Evolutionary conservation across 1,140 invertebrate genomes (phyloP).

Genomic region (Trachelipus rathkii): DNA sequence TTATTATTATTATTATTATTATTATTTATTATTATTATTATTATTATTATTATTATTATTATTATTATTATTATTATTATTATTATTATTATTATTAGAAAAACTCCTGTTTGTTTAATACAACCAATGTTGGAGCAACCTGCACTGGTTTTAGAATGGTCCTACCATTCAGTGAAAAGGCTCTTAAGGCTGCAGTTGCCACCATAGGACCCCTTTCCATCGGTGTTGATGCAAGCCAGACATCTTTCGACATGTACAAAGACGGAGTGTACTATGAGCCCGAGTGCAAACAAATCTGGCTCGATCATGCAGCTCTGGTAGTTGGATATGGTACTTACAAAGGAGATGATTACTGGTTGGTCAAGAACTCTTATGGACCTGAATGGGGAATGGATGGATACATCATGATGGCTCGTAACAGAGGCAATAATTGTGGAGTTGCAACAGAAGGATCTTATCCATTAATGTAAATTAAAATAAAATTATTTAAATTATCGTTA

Average conservation of each 20-base stretch:
- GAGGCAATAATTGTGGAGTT: conserved; percentile 51
- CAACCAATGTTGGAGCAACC: conserved; percentile 67
- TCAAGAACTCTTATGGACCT: conserved; percentile 55
- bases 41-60: too few relatives aligned
- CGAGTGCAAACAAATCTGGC: conserved; percentile 47
- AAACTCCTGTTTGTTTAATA: conserved; percentile 60
- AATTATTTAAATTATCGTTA: too few relatives aligned
- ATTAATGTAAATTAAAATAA: too few relatives aligned
- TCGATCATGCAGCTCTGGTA: conserved; percentile 57
- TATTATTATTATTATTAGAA: background rate
- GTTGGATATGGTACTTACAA: conserved; percentile 49
- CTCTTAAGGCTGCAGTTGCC: conserved; percentile 72
- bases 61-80: background rate
- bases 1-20: too few relatives aligned
- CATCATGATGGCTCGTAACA: conserved; percentile 56
- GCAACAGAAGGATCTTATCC: conserved; percentile 44
- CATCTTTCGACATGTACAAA: conserved; percentile 73
- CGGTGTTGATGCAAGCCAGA: conserved; percentile 85
- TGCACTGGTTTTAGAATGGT: conserved; percentile 81
- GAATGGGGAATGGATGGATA: conserved; percentile 58
- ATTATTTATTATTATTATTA: too few relatives aligned
- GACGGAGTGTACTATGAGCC: too few relatives aligned
- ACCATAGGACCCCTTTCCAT: conserved; percentile 74
- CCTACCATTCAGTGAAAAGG: conserved; percentile 63
- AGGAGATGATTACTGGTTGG: conserved; percentile 57